Evolutionary conservation across 2,113 vertebrate genomes (phyloP), one percentile per base, ranked within the genome.

Genomic region (Megatriorchis doriae): DNA sequence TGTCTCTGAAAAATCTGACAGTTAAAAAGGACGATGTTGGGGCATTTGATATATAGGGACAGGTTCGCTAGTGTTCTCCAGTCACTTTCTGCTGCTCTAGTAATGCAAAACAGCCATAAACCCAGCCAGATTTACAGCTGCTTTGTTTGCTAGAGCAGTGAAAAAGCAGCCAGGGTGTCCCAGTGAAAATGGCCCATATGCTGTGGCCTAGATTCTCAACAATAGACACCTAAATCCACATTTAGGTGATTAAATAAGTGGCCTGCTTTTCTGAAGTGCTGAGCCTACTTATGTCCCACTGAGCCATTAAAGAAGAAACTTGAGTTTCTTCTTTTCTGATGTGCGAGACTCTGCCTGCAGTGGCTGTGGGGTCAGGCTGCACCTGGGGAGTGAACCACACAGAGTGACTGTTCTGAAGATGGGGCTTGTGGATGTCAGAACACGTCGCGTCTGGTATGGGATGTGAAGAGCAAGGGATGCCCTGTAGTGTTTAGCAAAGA

Each of bases 191-290:
- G 91, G 68, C 79, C 86, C 63, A 16, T 86, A 83, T 88, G 56
- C 52, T 81, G 58, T 9, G 42, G 78, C 89, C 89, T 87, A 96
- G 88, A 91, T 92, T 86, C 83, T 92, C 63, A 84, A 94, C 84
- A 92, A 87, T 21, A 80, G 74, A 80, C 89, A 72, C 52, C 43
- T 81, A 87, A 89, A 94, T 77, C 66, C 55, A 93, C 75, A 84
- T 93, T 93, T 52, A 89, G 38, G 43, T 79, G 66, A 62, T 92
- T 95, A 92, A 89, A 91, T 90, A 96, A 92, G 52, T 75, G 92
- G 34, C 88, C 85, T 78, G 81, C 59, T 94, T 91, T 91, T 85
- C 88, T 86, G 68, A 89, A 94, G 65, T 72, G 25, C 56, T 81
- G 61, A 81, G 26, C 67, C 66, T 95, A 40, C 65, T 68, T 79